Base-by-base conservation (phyloP, 2,797 vertebrate species). In the Eulemur albifrons region DNA sequence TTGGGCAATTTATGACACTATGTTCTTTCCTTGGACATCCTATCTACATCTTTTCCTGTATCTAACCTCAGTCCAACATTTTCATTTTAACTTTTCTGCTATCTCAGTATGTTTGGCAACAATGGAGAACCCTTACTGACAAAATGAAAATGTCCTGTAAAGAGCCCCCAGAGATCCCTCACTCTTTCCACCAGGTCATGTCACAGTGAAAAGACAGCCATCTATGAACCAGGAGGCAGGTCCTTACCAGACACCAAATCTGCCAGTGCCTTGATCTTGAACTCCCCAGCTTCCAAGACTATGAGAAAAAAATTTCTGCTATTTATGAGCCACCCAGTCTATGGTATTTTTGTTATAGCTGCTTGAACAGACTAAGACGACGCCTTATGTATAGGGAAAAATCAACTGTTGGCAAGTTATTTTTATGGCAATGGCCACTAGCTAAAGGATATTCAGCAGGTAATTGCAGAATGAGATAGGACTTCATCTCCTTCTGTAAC, bases 11-110 rank as follows among this genome's bases (percentile, higher is more conserved):
- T 83, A 61, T 89, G 79, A 90, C 63, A 89, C 23, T 81, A 2
- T 50, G 30, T 52, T 65, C 23, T 93, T 92, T 59, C 15, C 35
- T 85, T 90, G 90, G 54, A 43, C 1, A 25, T 57, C 7, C 45
- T 91, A 48, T 95, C 89, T 94, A 18, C 48, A 35, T 88, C 38
- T 81, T 93, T 95, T 92, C 81, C 72, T 80, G 45, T 43, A 6
- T 67, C 72, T 77, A 93, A 93, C 5, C 40, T 86, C 5, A 54
- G 67, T 11, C 32, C 35, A 73, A 38, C 4, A 48, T 57, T 86
- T 86, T 94, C 9, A 32, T 32, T 63, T 93, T 75, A 88, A 45
- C 63, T 95, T 80, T 72, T 77, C 65, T 76, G 1, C 48, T 75
- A 5, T 94, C 45, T 79, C 76, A 17, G 10, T 86, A 27, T 40